Evolutionary conservation across 1,140 invertebrate genomes (phyloP), one percentile per base, ranked within the genome.

Genomic region (Apis laboriosa): DNA sequence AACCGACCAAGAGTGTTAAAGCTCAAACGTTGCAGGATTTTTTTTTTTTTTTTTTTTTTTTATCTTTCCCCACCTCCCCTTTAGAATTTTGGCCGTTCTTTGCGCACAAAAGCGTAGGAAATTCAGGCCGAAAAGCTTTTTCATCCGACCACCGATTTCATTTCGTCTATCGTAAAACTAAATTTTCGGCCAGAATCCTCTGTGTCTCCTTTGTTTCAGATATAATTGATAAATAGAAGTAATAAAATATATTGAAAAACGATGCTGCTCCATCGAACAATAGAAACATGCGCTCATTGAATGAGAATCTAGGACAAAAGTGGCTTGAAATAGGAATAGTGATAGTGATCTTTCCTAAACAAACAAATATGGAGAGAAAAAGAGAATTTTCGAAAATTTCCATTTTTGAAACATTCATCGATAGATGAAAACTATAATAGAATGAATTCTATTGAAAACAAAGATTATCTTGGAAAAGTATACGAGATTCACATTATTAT

Each of bases 161-260:
- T 68, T 68, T 60, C 58, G 21, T 0, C 58, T 19, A 9, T 34
- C 49, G 61, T 63, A 13, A 28, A 68, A 53, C 49, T 12, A 11
- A 63, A 63, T 43, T 68, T 51, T 34, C 58, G 19, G 7, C 7
- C 58, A 24, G 17, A 9, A 19, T 21, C 28, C 64, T 15, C 28
- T 67, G 43, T 43, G 34, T 19, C 43, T 67, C 34, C 34, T 19
- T 9, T 43, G 34, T 43, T 43, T 43, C 34, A 43, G 34, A 43
- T 43, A 67, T 67, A 67, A 67, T 67, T 67, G 34, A 67, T 67
- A 43, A 43, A 67, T 67, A 67, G 28, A 19, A 43, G 64, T 67
- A 19, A 67, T 67, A 43, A 43, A 67, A 21, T 67, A 43, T 43
- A 9, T 34, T 17, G 64, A 67, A 21, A 43, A 67, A 67, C 64